Evolutionary conservation across 53 echinoderm and acorn worm species (phyloP).

Genomic region (Holothuria leucospilota): DNA sequence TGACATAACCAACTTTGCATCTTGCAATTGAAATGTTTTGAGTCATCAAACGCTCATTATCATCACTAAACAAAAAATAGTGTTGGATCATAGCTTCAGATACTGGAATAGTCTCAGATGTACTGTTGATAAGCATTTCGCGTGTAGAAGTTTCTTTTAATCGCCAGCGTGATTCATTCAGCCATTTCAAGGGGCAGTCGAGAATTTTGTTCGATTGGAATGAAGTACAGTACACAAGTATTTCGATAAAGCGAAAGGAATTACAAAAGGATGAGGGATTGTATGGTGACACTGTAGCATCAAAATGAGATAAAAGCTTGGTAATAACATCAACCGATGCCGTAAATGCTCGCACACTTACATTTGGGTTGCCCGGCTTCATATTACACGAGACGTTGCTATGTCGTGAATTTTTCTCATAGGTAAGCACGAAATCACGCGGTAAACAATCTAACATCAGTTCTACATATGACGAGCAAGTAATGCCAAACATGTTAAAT

Average conservation of each 20-base stretch:
- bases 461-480: neutral
- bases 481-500: neutral
- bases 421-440: neutral
- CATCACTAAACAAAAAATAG: neutral
- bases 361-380: neutral
- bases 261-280: neutral
- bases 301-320: neutral
- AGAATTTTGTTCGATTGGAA: no score
- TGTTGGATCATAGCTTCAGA: neutral
- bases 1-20: neutral
- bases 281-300: neutral
- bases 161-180: constrained; percentile 1
- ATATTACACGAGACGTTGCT: neutral
- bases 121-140: neutral
- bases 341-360: neutral
- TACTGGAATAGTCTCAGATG: neutral
- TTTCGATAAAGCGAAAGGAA: neutral
- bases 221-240: neutral
- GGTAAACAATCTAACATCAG: neutral
- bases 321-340: neutral
- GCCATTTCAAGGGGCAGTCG: neutral
- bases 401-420: neutral
- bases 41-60: no score
- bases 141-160: neutral
- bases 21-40: neutral